Base-by-base conservation (phyloP, 2,113 vertebrate species). In the Clarias macrocephalus region DNA sequence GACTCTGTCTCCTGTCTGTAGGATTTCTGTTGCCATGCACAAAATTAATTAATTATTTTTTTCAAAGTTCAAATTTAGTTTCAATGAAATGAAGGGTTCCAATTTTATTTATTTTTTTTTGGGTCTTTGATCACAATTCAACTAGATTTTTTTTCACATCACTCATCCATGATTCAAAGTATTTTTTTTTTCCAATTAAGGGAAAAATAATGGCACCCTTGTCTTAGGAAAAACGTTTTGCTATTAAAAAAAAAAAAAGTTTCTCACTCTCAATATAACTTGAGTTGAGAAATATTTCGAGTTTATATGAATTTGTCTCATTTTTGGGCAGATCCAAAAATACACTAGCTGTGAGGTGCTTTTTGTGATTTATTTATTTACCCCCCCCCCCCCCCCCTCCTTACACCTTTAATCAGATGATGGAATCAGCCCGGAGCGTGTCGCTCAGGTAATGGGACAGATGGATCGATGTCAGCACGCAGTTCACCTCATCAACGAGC, bases 401-500 rank as follows among this genome's bases (percentile, higher is more conserved):
- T 37, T 37, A 19, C 18, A 15, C 30, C 5, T 83, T 0, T 83
- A 12, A 63, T 8, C 94, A 99, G 98, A 99, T 91, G 98, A 99
- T 70, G 98, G 98, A 19, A 94, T 99, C 92, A 99, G 97, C 90
- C 95, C 97, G 0, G 98, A 99, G 83, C 93, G 98, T 91, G 95
- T 99, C 0, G 98, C 98, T 0, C 97, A 99, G 93, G 97, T 99
- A 93, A 99, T 99, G 97, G 98, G 98, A 11, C 97, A 97, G 93
- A 96, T 96, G 0, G 98, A 99, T 6, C 94, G 98, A 90, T 99
- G 98, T 96, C 97, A 99, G 86, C 97, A 99, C 0, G 98, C 98
- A 0, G 96, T 97, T 5, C 97, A 98, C 86, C 95, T 99, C 95
- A 99, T 99, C 95, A 97, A 94, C 0, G 98, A 99, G 89, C 96